Base-by-base conservation (phyloP, 2,797 vertebrate species). In the Cygnus olor region DNA sequence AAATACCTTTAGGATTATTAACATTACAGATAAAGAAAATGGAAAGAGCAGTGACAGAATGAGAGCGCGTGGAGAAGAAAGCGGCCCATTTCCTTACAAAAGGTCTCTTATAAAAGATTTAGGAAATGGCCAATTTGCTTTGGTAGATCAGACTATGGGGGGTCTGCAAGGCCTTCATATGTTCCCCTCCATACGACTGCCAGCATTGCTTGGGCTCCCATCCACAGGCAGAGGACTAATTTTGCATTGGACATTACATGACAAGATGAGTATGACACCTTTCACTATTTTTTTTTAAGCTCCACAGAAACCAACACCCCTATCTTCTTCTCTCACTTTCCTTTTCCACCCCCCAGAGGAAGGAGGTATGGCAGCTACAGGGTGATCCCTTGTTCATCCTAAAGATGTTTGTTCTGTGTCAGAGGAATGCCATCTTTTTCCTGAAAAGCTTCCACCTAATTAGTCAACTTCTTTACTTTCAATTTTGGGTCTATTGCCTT, bases 1-100 rank as follows among this genome's bases (percentile, higher is more conserved):
- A 94, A 93, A 95, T 94, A 92, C 76, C 70, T 81, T 85, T 88
- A 94, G 63, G 87, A 88, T 94, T 96, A 96, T 95, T 94, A 96
- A 94, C 6, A 22, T 88, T 94, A 89, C 78, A 94, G 91, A 92
- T 95, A 95, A 95, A 94, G 92, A 80, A 95, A 95, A 96, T 89
- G 90, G 92, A 93, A 95, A 95, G 81, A 93, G 45, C 74, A 88
- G 56, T 95, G 92, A 90, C 80, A 94, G 84, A 93, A 95, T 89
- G 78, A 79, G 94, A 93, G 66, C 73, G 77, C 24, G 70, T 76
- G 40, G 34, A 72, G 65, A 89, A 93, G 77, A 84, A 76, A 88
- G 64, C 85, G 47, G 22, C 51, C 63, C 38, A 22, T 64, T 89
- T 76, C n/a, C 54, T 40, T 21, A 25, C 25, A 49, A 49, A 7